Conservation (phyloP, 2,113 vertebrate species). For the Trochalopteron elliotii region DNA sequence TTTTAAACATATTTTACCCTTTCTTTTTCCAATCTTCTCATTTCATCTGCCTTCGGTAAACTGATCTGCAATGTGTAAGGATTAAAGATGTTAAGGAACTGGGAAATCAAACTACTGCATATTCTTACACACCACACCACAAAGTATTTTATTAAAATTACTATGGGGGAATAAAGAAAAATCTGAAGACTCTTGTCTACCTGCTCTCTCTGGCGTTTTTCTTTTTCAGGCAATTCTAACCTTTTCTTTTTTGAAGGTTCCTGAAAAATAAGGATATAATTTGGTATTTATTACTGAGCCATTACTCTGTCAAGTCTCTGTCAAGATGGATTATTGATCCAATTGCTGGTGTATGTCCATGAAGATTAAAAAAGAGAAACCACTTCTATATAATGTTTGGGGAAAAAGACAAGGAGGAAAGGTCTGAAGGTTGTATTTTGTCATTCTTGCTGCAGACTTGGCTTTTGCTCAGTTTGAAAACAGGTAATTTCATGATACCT, state of each 20-base stretch:
- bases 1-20: slow-evolving; percentile 76
- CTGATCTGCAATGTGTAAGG: slow-evolving; percentile 77
- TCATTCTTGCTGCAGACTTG: not conserved
- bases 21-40: slow-evolving; percentile 89
- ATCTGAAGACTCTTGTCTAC: slow-evolving; percentile 68
- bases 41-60: slow-evolving; percentile 86
- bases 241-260: slow-evolving; percentile 83
- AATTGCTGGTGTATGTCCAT: not conserved
- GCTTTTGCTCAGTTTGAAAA: slow-evolving; percentile 45
- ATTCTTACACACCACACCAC: not conserved
- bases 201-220: slow-evolving; percentile 89
- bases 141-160: not conserved
- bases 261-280: slow-evolving; percentile 73
- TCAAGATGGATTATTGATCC: slow-evolving; percentile 12
- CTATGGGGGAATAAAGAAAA: not conserved
- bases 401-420: slow-evolving; percentile 69
- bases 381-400: not conserved
- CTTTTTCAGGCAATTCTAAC: slow-evolving; percentile 85
- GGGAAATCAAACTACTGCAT: not conserved
- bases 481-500: slow-evolving; percentile 80
- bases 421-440: slow-evolving; percentile 50
- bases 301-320: not conserved
- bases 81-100: slow-evolving; percentile 33
- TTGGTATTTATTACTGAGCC: not conserved
- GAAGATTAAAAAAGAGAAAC: not conserved